Conservation (phyloP, 1,140 invertebrate species). For the Drosophila malerkotliana region DNA sequence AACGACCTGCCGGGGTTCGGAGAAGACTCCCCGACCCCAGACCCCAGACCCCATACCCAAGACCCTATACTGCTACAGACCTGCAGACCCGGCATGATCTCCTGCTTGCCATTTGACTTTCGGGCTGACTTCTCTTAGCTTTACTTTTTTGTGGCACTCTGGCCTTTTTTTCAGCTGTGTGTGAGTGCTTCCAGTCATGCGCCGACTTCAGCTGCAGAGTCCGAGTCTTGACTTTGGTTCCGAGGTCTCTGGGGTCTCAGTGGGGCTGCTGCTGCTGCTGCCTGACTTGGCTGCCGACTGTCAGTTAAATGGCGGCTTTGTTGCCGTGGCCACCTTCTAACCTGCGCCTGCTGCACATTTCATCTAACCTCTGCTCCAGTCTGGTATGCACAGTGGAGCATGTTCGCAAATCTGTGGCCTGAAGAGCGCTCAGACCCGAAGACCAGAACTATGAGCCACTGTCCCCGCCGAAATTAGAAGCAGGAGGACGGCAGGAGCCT, state of each 20-base stretch:
- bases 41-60: conserved; percentile 31
- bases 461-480: neutral
- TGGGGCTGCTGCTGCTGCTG: conserved; percentile 53
- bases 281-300: conserved; percentile 54
- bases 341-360: conserved; percentile 66
- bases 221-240: conserved; percentile 35
- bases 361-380: conserved; percentile 75
- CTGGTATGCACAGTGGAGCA: conserved; percentile 35
- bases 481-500: conserved; percentile 26
- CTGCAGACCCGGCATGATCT: conserved; percentile 63
- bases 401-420: too few species aligned
- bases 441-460: neutral
- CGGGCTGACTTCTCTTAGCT: conserved; percentile 50
- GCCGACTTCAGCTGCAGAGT: conserved; percentile 36
- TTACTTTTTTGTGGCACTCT: conserved; percentile 3
- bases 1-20: conserved; percentile 64
- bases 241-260: conserved; percentile 55
- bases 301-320: conserved; percentile 77
- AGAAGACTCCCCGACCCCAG: conserved; percentile 22
- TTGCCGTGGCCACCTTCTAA: conserved; percentile 79
- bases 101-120: conserved; percentile 82
- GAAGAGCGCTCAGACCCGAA: too few species aligned
- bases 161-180: neutral
- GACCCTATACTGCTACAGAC: conserved; percentile 5
- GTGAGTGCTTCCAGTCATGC: conserved; percentile 71